Evolutionary conservation across 2,888 invertebrate genomes (phyloP), one percentile per base, ranked within the genome.

Genomic region (Xylota sylvarum): DNA sequence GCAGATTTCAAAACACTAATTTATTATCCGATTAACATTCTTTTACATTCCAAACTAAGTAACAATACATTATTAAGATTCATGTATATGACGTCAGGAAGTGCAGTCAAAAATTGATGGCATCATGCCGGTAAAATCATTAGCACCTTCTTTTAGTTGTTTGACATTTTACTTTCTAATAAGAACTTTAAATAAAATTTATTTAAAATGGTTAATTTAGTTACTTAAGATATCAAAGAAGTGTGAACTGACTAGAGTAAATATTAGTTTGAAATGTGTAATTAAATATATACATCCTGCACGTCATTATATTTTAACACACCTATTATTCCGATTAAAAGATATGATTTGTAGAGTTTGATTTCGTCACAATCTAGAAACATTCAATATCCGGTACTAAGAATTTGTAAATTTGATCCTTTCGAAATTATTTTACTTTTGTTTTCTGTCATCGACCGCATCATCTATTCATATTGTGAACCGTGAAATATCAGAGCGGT

Each of bases 221-320:
- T 7, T 14, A 7, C 1, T 30, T 55, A 32, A 32, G 12, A 2
- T 12, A 4, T 52, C 6, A 55, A 55, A 55, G 30, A 55, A 27
- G 55, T 55, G 55, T 55, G 30, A 58, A 58, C 35, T 14, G 4
- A 6, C 58, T 3, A 58, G 35, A 37, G 35, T 12, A 58, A 58
- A 32, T 30, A 14, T 27, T 30, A n/a, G 23, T 23, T 23, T 2
- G 3, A 23, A 23, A 2, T 23, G 23, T 23, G 1, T 23, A 23
- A 3, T 23, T 23, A 23, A 23, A 1, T 23, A 23, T 23, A 3
- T 23, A 23, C n/a, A n/a, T n/a, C n/a, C n/a, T 23, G 23, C 23
- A 23, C 23, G 23, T 23, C 23, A 23, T 23, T 1, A 1, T 23
- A 32, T 32, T 32, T 32, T n/a, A n/a, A n/a, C n/a, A n/a, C n/a